Base-by-base conservation (phyloP, 2,113 vertebrate genomes). In the Trochalopteron elliotii region DNA sequence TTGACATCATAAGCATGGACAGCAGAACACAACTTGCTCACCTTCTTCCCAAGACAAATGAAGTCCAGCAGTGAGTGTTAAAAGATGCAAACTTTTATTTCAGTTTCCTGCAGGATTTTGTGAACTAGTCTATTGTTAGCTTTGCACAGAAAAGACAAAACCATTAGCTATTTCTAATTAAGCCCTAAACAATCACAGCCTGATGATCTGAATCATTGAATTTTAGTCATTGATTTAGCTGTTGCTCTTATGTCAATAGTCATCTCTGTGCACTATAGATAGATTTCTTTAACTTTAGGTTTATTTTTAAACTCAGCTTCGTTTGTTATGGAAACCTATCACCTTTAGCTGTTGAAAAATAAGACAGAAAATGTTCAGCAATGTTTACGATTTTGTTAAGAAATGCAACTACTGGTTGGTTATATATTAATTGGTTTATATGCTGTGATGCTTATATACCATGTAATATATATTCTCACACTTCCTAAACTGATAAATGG, bases 91-190 rank as follows among this genome's bases (percentile, higher is more conserved):
- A 40, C 23, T 13, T 57, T 74, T 47, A 50, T 89, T 95, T 63
- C 24, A 57, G 63, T 42, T 87, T 74, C 92, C 44, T 81, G 42
- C 27, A 80, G 33, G 59, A 94, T 28, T 94, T 91, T 94, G 23
- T 80, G 63, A 18, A 87, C 69, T n/a, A 57, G 30, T 6, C 52
- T 12, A 20, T 59, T 61, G 31, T 27, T 81, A 52, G 33, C 39
- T 95, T 91, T 89, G 47, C 60, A 89, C 21, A 82, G 30, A 71
- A 75, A 94, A 92, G 23, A 53, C 57, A 94, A 95, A 79, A 78
- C 8, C 5, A 63, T n/a, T 85, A 35, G 2, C 40, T 84, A 33
- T 75, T 76, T 65, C 71, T 94, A 93, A 94, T 63, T 17, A 85
- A 83, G 18, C 18, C 69, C 57, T 52, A 93, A 95, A 82, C 10